Conservation (phyloP, 2,888 invertebrate species). For the Metellina segmentata region DNA sequence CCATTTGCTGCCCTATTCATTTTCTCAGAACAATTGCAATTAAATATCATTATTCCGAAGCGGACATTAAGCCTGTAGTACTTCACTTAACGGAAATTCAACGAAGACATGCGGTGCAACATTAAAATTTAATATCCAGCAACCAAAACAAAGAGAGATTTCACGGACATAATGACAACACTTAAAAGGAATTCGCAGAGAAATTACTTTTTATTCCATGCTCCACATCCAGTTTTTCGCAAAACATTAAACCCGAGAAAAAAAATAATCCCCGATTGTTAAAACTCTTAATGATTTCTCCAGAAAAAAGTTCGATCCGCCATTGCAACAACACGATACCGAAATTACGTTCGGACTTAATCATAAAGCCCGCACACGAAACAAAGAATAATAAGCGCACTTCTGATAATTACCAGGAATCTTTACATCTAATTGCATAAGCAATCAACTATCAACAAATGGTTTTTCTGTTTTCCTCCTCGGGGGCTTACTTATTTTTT, state of each 20-base stretch:
- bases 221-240: background rate
- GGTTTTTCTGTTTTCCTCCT: slow-evolving; percentile 40
- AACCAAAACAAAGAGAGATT: background rate
- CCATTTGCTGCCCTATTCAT: no score
- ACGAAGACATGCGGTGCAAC: background rate
- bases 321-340: background rate
- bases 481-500: background rate
- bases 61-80: background rate
- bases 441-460: slow-evolving; percentile 68
- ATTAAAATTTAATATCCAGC: background rate
- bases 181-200: background rate
- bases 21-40: background rate
- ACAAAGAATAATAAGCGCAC: slow-evolving; percentile 3
- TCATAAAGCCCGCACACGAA: background rate
- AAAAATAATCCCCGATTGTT: background rate
- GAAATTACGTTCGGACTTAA: slow-evolving; percentile 2
- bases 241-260: background rate
- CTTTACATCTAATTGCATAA: slow-evolving; percentile 49
- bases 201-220: background rate
- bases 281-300: slow-evolving; percentile 18
- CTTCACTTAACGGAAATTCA: background rate
- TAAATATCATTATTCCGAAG: background rate
- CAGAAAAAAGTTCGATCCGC: background rate
- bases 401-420: slow-evolving; percentile 44
- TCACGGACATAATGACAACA: background rate